These are phyloP conservation scores for Tinea trinotella DNA, from an alignment of 2,888 invertebrate genomes.

Conservation along the genomic window DNA sequence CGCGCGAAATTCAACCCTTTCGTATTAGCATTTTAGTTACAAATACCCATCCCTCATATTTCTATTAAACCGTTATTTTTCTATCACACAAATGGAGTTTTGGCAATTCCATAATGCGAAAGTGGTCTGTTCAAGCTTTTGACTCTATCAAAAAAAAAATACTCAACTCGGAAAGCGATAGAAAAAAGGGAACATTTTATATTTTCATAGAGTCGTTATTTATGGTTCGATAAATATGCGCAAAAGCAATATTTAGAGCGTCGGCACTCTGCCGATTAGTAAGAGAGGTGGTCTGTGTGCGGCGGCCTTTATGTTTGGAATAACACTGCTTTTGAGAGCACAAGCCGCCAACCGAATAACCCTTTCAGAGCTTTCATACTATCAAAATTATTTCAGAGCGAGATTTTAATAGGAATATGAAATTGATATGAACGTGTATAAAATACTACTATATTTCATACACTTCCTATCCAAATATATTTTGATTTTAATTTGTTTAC, in stretches of 20 bases:
- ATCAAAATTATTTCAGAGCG: conserved; percentile 53
- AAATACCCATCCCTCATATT: neutral
- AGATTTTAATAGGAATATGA: conserved; percentile 10
- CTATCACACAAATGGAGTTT: conserved; percentile 46
- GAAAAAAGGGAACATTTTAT: conserved; percentile 68
- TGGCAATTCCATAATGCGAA: conserved; percentile 73
- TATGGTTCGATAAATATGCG: conserved; percentile 64
- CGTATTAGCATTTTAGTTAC: neutral
- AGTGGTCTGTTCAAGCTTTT: conserved; percentile 73
- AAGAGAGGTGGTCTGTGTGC: conserved; percentile 37
- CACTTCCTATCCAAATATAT: too few species aligned
- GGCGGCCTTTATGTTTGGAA: conserved; percentile 25
- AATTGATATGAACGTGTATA: neutral
- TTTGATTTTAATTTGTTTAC: too few species aligned
- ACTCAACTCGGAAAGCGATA: conserved; percentile 66
- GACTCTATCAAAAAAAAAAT: conserved; percentile 68
- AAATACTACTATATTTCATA: neutral
- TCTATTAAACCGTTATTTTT: neutral
- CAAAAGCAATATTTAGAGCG: conserved; percentile 68
- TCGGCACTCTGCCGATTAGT: conserved; percentile 69
- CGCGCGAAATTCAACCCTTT: conserved; percentile 1
- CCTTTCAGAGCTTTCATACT: conserved; percentile 60
- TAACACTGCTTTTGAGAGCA: conserved; percentile 14
- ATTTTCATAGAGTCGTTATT: conserved; percentile 71
- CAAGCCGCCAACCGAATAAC: conserved; percentile 26